Evolutionary conservation across 2,888 invertebrate genomes (phyloP), one percentile per base, ranked within the genome.

Genomic region (Cephonodes hylas): DNA sequence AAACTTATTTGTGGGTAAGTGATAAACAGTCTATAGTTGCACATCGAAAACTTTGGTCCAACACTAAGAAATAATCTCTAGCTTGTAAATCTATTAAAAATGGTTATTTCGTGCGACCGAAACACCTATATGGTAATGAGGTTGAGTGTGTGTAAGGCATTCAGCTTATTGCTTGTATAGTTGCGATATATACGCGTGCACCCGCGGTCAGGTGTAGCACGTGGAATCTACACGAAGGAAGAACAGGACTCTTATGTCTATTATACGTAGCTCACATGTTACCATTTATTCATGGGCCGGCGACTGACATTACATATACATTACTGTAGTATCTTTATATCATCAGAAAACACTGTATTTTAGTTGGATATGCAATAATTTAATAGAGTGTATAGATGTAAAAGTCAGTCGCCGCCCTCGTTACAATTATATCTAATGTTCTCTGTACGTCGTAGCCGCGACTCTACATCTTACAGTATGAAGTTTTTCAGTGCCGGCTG

Each of bases 241-340:
- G 77, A 79, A 72, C 80, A 60, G 71, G 68, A 77, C 67, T 68
- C 75, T 74, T 80, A 77, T 79, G 80, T 85, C 84, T 86, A 85
- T 81, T 73, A 78, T 70, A 80, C 83, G 83, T 85, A 84, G 85
- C 83, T 84, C 77, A 84, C 83, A 76, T 74, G 81, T 76, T 69
- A 75, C 76, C 76, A 62, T 42, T 53, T 5, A 48, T 23, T 23
- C n/a, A 38, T 34, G 4, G n/a, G 13, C 22, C 10, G 31, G 34
- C 45, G 15, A 15, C 46, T 38, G 38, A 48, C 25, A 18, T 10
- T 22, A 15, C 46, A 5, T 25, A 5, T 20, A 20, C 7, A 18
- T 20, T 15, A 15, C 15, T 15, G 15, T 3, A 10, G 31, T 31
- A 10, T 31, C n/a, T n/a, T n/a, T n/a, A n/a, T n/a, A n/a, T n/a